These are phyloP conservation scores for Torymus aiolomorphi DNA, from an alignment of 2,888 invertebrate species.

Conservation along the genomic window DNA sequence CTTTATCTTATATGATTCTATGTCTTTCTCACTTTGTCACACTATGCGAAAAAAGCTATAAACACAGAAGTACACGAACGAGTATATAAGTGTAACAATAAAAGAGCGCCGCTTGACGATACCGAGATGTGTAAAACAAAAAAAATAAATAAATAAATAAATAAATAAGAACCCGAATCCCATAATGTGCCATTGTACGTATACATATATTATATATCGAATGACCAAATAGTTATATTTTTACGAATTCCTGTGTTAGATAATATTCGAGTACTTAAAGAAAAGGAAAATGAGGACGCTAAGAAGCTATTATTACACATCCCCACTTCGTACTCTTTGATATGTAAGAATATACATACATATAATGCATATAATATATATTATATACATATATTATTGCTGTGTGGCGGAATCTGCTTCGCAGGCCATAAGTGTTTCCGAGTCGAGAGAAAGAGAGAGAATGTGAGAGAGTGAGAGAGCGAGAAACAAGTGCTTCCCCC, in stretches of 20 bases:
- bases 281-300: constrained; percentile 3
- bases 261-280: constrained; percentile 53
- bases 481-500: constrained; percentile 8
- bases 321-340: constrained; percentile 37
- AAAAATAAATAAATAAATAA: too few species aligned
- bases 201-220: constrained; percentile 42
- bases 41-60: constrained; percentile 7
- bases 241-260: constrained; percentile 57
- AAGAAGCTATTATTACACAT: not conserved
- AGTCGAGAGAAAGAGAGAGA: constrained; percentile 12
- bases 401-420: constrained; percentile 34
- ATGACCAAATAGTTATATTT: constrained; percentile 60
- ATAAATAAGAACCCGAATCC: constrained; percentile 6
- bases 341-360: constrained; percentile 36
- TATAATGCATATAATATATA: not conserved
- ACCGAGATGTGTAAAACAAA: not conserved
- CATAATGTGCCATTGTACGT: constrained; percentile 58
- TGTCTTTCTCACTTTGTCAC: constrained; percentile 30
- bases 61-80: not conserved
- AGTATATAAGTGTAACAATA: too few species aligned
- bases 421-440: constrained; percentile 42
- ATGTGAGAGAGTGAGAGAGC: not conserved
- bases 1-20: constrained; percentile 3
- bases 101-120: constrained; percentile 18
- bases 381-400: constrained; percentile 26